Conservation (phyloP, 2,888 invertebrate genomes). For the Drosophila formosana region DNA sequence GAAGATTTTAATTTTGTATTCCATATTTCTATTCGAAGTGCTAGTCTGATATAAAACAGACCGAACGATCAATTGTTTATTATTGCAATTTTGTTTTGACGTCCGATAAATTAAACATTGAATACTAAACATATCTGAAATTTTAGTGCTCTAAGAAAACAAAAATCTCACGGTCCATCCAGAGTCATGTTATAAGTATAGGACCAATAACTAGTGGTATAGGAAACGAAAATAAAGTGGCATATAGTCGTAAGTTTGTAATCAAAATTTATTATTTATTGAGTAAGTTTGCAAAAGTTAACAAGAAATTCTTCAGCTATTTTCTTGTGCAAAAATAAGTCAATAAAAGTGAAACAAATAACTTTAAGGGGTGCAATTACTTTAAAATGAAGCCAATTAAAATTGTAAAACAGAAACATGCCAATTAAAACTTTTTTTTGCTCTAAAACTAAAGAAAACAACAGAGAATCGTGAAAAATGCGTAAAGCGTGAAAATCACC, state of each 20-base stretch:
- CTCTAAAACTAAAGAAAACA: background rate
- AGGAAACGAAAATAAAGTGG: background rate
- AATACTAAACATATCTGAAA: background rate
- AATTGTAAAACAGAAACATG: conserved; percentile 21
- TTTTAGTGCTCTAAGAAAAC: background rate
- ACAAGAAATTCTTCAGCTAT: background rate
- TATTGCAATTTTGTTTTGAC: background rate
- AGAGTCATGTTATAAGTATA: too few species aligned
- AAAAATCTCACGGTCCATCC: too few species aligned
- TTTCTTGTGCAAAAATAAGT: background rate
- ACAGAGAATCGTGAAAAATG: background rate
- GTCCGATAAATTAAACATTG: too few species aligned
- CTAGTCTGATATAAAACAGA: background rate
- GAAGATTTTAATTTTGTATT: background rate
- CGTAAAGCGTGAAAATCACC: conserved; percentile 7
- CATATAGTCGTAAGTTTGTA: background rate
- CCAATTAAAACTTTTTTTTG: conserved; percentile 40
- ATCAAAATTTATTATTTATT: background rate
- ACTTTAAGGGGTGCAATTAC: conserved; percentile 23
- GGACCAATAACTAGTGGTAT: too few species aligned
- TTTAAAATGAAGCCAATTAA: conserved; percentile 33
- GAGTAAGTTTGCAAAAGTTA: background rate
- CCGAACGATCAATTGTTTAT: background rate
- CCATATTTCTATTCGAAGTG: background rate
- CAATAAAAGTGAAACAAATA: background rate